phyloP scores from a whole-genome alignment of 2,888 invertebrate species.

The Ichneumon xanthorius region DNA sequence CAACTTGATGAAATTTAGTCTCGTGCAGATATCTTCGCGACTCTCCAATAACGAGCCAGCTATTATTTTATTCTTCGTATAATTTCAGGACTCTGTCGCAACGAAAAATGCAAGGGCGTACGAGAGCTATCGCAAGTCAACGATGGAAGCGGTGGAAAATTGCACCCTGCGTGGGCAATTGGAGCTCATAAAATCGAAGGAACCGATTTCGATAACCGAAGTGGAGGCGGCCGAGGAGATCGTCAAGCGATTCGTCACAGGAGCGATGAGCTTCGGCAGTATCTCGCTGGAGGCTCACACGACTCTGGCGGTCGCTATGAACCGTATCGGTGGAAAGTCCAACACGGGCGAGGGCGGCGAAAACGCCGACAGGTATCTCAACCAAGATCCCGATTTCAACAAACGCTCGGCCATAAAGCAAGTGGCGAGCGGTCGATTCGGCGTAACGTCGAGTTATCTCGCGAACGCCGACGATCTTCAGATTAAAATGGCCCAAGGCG shows the following conservation, averaged over 20 bases:
- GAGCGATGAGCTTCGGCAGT: constrained; percentile 98
- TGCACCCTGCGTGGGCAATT: constrained; percentile 98
- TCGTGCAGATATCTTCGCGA: too few relatives aligned
- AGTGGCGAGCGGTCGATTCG: constrained; percentile 99
- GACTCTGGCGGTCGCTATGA: constrained; percentile 98
- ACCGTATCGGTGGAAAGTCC: constrained; percentile 98
- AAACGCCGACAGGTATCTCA: constrained; percentile 88
- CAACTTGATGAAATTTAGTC: too few relatives aligned
- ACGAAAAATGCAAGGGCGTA: constrained; percentile 94
- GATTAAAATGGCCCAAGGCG: constrained; percentile 99
- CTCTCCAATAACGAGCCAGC: not conserved
- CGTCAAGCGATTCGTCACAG: constrained; percentile 95
- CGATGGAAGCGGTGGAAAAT: constrained; percentile 92
- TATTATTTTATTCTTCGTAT: not conserved
- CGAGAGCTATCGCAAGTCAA: constrained; percentile 93
- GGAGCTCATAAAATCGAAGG: constrained; percentile 92
- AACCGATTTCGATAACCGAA: constrained; percentile 93
- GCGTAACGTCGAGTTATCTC: constrained; percentile 98
- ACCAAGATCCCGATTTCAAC: constrained; percentile 92
- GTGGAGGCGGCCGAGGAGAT: constrained; percentile 98
- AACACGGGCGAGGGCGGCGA: constrained; percentile 99
- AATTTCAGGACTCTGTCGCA: constrained; percentile 93
- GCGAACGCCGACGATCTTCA: constrained; percentile 99
- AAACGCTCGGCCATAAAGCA: constrained; percentile 98
- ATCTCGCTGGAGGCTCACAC: constrained; percentile 98